phyloP scores from a whole-genome alignment of 2,113 vertebrate genomes.

The Dasypus novemcinctus region DNA sequence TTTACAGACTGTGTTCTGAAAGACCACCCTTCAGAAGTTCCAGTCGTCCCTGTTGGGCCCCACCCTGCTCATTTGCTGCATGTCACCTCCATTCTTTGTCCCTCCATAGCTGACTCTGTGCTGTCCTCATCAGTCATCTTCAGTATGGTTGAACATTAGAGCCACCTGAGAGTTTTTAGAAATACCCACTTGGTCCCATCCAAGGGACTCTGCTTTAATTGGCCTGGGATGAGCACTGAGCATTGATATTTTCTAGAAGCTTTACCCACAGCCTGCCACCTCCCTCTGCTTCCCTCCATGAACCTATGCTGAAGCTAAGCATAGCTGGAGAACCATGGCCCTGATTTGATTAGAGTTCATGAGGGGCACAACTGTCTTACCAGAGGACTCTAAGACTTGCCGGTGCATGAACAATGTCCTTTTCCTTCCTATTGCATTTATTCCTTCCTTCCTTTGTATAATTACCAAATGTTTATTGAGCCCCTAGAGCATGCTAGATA shows the following conservation, averaged over 20 bases:
- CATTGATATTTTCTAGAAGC: not conserved
- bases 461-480: not conserved
- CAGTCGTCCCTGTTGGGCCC: not conserved
- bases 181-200: not conserved
- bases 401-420: too few relatives aligned
- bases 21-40: not conserved
- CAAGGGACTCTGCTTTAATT: not conserved
- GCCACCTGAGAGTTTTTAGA: not conserved
- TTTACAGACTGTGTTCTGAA: not conserved
- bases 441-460: not conserved
- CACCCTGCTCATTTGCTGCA: rapidly evolving
- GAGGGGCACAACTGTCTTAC: not conserved
- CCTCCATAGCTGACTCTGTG: not conserved
- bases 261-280: not conserved
- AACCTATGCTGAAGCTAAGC: not conserved
- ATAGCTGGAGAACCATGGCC: not conserved
- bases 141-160: not conserved
- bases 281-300: not conserved
- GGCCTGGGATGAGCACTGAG: too few relatives aligned
- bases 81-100: not conserved
- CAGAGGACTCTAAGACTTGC: not conserved
- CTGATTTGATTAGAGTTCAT: not conserved
- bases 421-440: not conserved
- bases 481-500: not conserved
- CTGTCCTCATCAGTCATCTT: not conserved